phyloP scores from a whole-genome alignment of 2,113 vertebrate species.

The Tapirus terrestris region DNA sequence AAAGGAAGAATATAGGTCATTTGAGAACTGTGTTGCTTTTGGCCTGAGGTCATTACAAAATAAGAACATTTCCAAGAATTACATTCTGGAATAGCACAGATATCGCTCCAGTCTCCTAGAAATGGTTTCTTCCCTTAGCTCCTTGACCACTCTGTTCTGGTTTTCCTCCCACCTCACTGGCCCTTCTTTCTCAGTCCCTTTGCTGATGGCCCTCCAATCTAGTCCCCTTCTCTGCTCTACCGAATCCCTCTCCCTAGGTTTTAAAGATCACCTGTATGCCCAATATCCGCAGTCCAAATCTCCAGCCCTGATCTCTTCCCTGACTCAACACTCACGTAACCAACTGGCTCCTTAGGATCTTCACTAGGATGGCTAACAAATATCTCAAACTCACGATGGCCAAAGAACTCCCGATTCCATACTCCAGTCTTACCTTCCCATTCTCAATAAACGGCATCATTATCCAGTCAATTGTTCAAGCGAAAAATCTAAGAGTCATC shows the following conservation, averaged over 20 bases:
- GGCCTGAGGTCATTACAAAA: slow-evolving; percentile 33
- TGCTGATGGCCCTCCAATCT: neutral
- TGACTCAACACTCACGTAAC: neutral
- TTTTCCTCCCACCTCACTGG: neutral
- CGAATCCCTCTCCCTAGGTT: neutral
- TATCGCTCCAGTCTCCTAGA: neutral
- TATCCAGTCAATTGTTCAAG: neutral
- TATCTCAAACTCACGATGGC: fast-evolving
- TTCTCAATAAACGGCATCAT: neutral
- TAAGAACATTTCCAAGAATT: neutral
- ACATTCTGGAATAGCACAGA: neutral
- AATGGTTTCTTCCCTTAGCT: neutral
- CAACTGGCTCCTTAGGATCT: neutral
- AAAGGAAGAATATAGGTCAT: neutral
- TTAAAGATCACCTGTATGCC: neutral
- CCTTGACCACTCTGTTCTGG: no score
- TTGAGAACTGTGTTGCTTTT: slow-evolving; percentile 50
- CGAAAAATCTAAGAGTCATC: neutral
- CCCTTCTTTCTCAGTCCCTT: neutral
- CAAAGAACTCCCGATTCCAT: neutral
- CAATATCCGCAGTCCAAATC: neutral
- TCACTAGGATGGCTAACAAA: neutral
- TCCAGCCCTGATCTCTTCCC: neutral
- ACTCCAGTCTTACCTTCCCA: neutral
- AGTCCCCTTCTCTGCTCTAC: neutral